A percentile compares a stretch with the other conserved stretches of the same genome.
phyloP scores from a whole-genome alignment of 1,140 invertebrate species.

The Zeugodacus cucurbitae region DNA sequence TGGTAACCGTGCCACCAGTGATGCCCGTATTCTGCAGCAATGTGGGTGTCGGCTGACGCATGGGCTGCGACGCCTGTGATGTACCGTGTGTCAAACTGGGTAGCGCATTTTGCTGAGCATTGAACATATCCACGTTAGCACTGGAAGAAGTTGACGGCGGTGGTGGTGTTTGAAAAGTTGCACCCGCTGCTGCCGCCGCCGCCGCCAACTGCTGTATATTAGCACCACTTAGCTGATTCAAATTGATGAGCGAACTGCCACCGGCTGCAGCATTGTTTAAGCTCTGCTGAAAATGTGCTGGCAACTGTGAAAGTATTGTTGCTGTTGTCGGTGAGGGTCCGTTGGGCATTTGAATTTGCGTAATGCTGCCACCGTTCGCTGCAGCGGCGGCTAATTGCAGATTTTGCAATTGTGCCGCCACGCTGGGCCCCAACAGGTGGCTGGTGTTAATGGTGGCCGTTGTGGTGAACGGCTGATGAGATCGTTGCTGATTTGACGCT shows the following conservation, averaged over 20 bases:
- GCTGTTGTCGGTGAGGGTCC: slow-evolving; percentile 46
- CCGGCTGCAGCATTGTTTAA: slow-evolving; percentile 53
- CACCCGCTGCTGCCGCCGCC: slow-evolving; percentile 48
- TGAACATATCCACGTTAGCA: background rate
- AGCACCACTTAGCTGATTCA: slow-evolving; percentile 61
- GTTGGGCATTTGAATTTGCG: slow-evolving; percentile 66
- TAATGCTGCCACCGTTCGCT: slow-evolving; percentile 53
- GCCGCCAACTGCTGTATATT: slow-evolving; percentile 62
- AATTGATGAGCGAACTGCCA: slow-evolving; percentile 51
- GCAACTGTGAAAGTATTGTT: slow-evolving; percentile 60
- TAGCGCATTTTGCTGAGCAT: slow-evolving; percentile 7
- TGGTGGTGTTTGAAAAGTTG: slow-evolving; percentile 59
- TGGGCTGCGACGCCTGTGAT: slow-evolving; percentile 57
- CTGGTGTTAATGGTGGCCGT: slow-evolving; percentile 63
- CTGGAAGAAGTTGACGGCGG: slow-evolving; percentile 43
- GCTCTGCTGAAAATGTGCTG: slow-evolving; percentile 61
- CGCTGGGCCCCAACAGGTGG: slow-evolving; percentile 60
- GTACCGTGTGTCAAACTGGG: slow-evolving; percentile 49
- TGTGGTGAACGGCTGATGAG: slow-evolving; percentile 62
- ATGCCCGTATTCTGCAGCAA: slow-evolving; percentile 49
- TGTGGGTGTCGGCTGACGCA: slow-evolving; percentile 58
- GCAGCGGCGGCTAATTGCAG: slow-evolving; percentile 60
- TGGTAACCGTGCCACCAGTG: background rate
- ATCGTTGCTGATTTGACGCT: slow-evolving; percentile 60
- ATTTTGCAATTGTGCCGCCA: slow-evolving; percentile 62